Evolutionary conservation across 1,140 invertebrate species (phyloP).

Genomic region (Drosophila sechellia): DNA sequence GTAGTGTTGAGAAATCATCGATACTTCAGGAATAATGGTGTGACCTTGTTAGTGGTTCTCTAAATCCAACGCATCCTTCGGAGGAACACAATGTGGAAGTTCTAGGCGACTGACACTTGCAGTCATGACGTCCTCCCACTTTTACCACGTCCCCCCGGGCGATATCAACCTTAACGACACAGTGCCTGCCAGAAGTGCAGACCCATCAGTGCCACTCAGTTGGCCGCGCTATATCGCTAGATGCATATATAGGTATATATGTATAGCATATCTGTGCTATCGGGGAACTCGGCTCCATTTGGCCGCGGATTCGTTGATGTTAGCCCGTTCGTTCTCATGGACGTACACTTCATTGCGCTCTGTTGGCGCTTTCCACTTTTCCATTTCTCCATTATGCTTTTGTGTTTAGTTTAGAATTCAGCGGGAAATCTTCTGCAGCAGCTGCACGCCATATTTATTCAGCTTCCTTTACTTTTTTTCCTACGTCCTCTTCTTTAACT

Average conservation of each 20-base stretch:
- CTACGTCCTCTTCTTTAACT: not conserved
- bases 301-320: constrained; percentile 27
- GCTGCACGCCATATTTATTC: constrained; percentile 48
- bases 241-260: too few relatives aligned
- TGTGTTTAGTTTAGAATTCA: constrained; percentile 78
- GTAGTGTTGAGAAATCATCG: not conserved
- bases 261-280: constrained; percentile 28
- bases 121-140: not conserved
- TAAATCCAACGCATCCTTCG: not conserved
- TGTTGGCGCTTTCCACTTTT: constrained; percentile 67
- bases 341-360: constrained; percentile 75
- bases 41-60: not conserved
- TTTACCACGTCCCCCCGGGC: too few relatives aligned
- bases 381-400: constrained; percentile 72
- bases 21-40: not conserved
- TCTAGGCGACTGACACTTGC: not conserved
- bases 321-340: constrained; percentile 48
- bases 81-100: too few relatives aligned
- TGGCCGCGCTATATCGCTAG: constrained; percentile 24
- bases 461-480: constrained; percentile 24
- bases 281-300: constrained; percentile 60
- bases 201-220: constrained; percentile 44
- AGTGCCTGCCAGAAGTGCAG: constrained; percentile 28
- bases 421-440: constrained; percentile 67
- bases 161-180: constrained; percentile 17